phyloP scores from a whole-genome alignment of 1,140 invertebrate genomes.

The Oncopodura yosiiana region DNA sequence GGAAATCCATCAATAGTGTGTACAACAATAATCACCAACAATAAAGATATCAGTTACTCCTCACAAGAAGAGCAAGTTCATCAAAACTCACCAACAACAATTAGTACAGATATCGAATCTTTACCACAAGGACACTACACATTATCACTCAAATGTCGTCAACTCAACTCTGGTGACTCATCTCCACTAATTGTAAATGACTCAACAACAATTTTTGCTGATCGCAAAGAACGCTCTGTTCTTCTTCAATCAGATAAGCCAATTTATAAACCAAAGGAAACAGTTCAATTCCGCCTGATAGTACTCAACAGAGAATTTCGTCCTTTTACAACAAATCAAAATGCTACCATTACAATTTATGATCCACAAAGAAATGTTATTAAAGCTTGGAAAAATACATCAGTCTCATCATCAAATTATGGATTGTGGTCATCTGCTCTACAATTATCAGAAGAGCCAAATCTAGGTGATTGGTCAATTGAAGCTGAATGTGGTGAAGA shows the following conservation, averaged over 20 bases:
- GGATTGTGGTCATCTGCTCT: slow-evolving; percentile 70
- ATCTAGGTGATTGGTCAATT: slow-evolving; percentile 79
- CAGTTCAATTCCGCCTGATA: slow-evolving; percentile 72
- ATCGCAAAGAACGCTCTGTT: slow-evolving; percentile 46
- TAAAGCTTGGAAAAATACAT: slow-evolving; percentile 69
- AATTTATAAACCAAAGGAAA: slow-evolving; percentile 78
- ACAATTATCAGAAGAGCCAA: slow-evolving; percentile 65
- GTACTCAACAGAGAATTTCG: slow-evolving; percentile 62
- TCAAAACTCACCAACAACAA: no score
- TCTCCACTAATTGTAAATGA: no score
- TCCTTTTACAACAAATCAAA: slow-evolving; percentile 50
- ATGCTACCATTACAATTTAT: slow-evolving; percentile 50
- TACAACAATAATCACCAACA: no score
- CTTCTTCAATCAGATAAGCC: slow-evolving; percentile 90
- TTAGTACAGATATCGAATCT: no score
- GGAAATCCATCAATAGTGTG: no score
- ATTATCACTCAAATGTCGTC: no score
- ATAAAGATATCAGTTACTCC: no score
- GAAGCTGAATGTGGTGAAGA: slow-evolving; percentile 35
- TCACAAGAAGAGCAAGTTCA: no score
- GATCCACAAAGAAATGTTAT: no score
- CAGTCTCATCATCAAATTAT: slow-evolving; percentile 65
- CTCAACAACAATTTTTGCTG: not conserved
- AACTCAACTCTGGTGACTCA: no score
- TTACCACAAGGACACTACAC: no score